phyloP scores from a whole-genome alignment of 2,888 invertebrate genomes.

The Caenorhabditis wallacei region DNA sequence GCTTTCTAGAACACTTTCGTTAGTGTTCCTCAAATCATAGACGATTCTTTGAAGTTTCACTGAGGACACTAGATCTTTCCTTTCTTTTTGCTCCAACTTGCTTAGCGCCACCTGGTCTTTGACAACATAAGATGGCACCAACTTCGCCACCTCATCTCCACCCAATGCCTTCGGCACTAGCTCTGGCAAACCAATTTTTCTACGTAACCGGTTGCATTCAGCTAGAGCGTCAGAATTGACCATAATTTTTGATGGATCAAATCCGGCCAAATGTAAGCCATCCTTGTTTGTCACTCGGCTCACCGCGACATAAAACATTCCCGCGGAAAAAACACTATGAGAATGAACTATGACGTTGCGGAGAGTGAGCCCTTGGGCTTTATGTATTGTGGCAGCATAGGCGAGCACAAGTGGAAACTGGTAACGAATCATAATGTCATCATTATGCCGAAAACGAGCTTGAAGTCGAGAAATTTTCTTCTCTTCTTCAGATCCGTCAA shows the following conservation, averaged over 20 bases:
- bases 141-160: no score
- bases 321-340: background rate
- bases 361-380: constrained; percentile 54
- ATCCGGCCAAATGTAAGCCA: constrained; percentile 59
- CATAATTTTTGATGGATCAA: constrained; percentile 13
- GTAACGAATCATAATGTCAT: constrained; percentile 4
- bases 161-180: no score
- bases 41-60: no score
- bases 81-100: no score
- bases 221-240: background rate
- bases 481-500: background rate
- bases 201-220: background rate
- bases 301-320: constrained; percentile 43
- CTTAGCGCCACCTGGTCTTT: no score
- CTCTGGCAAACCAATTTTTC: no score
- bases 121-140: no score
- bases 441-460: constrained; percentile 2
- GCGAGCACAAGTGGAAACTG: constrained; percentile 59
- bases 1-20: no score
- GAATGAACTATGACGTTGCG: background rate
- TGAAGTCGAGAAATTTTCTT: background rate
- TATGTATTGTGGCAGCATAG: constrained; percentile 58
- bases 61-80: no score
- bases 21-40: no score
- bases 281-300: constrained; percentile 34